Conservation (phyloP, 1,140 invertebrate genomes). For the Heliothis subflexa region DNA sequence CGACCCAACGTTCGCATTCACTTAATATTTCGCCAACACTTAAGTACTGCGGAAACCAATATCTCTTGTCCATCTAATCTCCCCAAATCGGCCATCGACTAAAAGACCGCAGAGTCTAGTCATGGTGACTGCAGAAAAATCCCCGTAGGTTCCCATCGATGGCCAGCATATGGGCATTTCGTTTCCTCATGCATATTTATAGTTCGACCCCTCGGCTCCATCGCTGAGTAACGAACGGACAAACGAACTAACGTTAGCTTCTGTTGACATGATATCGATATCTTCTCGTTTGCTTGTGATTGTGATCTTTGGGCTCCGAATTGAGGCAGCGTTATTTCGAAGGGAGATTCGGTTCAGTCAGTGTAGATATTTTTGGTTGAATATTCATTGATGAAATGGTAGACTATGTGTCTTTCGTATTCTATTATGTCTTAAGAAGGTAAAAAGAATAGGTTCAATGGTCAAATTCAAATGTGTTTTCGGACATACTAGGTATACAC, state of each 20-base stretch:
- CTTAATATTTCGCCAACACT: too few species aligned
- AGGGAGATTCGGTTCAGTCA: not conserved
- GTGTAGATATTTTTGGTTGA: not conserved
- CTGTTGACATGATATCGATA: slow-evolving; percentile 43
- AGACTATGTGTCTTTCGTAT: too few species aligned
- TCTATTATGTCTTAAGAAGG: too few species aligned
- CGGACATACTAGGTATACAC: too few species aligned
- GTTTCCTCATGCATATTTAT: slow-evolving; percentile 66
- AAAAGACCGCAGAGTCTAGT: slow-evolving; percentile 28
- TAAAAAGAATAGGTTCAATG: too few species aligned
- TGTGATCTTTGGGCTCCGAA: slow-evolving; percentile 17
- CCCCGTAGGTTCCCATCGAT: slow-evolving; percentile 14
- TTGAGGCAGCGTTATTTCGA: not conserved
- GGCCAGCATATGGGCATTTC: slow-evolving; percentile 60
- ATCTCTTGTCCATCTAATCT: not conserved
- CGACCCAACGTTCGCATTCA: too few species aligned
- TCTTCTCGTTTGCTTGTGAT: slow-evolving; percentile 39
- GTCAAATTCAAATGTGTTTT: too few species aligned
- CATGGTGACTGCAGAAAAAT: slow-evolving; percentile 39
- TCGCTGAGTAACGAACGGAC: slow-evolving; percentile 49
- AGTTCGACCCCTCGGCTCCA: slow-evolving; percentile 49
- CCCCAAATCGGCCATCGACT: not conserved
- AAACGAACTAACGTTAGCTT: slow-evolving; percentile 47
- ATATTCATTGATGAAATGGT: not conserved
- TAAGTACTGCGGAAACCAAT: too few species aligned